Conservation (phyloP, 2,113 vertebrate genomes). For the Nettapus auritus region DNA sequence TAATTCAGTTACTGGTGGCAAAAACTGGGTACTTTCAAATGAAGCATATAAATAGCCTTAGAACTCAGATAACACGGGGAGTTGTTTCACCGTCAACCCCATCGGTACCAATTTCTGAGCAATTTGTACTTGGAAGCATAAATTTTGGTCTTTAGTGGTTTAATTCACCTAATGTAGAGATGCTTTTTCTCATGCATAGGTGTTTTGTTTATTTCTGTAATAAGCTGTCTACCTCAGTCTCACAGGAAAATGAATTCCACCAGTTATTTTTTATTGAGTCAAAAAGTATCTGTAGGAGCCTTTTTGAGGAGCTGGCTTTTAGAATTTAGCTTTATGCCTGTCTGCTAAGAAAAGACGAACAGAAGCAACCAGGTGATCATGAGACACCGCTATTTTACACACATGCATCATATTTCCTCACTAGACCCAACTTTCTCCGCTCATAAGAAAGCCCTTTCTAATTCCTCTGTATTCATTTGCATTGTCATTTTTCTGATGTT, state of each 20-base stretch:
- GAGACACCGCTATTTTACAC: neutral
- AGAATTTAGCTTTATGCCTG: neutral
- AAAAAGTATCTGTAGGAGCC: neutral
- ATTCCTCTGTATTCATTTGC: neutral
- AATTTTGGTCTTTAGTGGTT: neutral
- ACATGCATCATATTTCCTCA: neutral
- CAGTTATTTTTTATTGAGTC: neutral
- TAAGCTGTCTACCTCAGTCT: neutral
- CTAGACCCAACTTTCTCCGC: neutral
- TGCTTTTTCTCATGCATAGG: neutral
- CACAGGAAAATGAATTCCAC: neutral
- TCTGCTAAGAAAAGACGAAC: neutral
- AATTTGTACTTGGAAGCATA: neutral
- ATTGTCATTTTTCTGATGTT: neutral
- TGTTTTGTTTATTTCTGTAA: neutral
- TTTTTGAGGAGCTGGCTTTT: neutral
- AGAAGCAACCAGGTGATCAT: neutral
- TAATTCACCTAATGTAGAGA: fast-evolving
- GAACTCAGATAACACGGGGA: fast-evolving
- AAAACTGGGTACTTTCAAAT: fast-evolving
- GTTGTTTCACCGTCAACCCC: neutral
- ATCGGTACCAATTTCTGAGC: neutral
- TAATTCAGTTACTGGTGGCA: neutral
- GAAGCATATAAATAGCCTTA: neutral
- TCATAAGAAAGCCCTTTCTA: neutral